Evolutionary conservation across 2,113 vertebrate species (phyloP), one percentile per base, ranked within the genome.

Genomic region (Pelvicachromis taeniatus): DNA sequence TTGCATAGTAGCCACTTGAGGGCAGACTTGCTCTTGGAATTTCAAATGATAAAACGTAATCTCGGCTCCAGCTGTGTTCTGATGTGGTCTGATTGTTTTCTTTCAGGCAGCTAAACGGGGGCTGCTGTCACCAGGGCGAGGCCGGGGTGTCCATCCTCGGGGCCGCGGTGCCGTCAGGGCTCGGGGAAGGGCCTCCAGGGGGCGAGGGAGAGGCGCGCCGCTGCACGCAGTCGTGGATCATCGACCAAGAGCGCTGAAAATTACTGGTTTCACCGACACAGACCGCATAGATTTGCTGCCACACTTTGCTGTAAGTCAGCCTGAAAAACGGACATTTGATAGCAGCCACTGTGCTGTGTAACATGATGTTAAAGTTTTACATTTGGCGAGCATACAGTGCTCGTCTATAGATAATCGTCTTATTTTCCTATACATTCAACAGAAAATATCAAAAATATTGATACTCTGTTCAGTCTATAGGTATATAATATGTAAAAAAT

Each of bases 301-400:
- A 87, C 98, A 99, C 89, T 99, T 99, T 96, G 98, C 98, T 96
- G 98, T 99, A 97, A 97, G 97, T 96, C 80, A 16, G 14, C 52
- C 40, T 81, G 4, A 56, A 50, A 52, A 26, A 45, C 31, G 9
- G 38, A 59, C 26, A 38, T 26, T 40, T 68, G 35, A 56, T 77
- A 48, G 29, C 31, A 19, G 21, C 42, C 40, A 7, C 23, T 19
- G 12, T 45, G 68, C 9, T 29, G 23, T 19, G 68, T 50, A 50
- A 50, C 23, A 50, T 16, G 23, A 29, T 31, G 68, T 50, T 48
- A 31, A 48, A 45, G 42, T 29, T 73, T 19, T 73, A 50, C 2
- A 9, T 48, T 48, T 70, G 40, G 14, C 29, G 21, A 29, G 65
- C 65, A 48, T 70, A 48, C 40, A 70, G 21, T 29, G 40, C 13